Evolutionary conservation across 2,113 vertebrate genomes (phyloP), one percentile per base, ranked within the genome.

Genomic region (Pterocles orientalis): DNA sequence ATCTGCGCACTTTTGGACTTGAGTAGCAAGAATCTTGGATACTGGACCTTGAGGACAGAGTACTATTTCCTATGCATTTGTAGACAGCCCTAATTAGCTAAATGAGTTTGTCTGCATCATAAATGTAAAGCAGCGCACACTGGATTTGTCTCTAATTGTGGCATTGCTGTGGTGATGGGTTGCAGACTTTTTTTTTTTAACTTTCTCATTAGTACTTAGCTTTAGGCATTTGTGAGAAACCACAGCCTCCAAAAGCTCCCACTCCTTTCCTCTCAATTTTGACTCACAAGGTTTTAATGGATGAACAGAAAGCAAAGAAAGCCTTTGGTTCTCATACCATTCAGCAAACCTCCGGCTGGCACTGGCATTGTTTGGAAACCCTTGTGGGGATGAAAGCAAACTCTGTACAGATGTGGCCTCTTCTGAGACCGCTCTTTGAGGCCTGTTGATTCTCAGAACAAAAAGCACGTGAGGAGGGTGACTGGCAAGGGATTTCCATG

Each of bases 351-450:
- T 95, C 90, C 33, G 28, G 72, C 92, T 97, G 92, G 95, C 86
- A 95, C 31, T 91, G 86, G 89, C 81, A 89, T 94, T 95, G 92
- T 97, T 96, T 94, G 73, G 92, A 91, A 92, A 85, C 78, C 88
- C 92, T 96, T 90, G 64, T 87, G 95, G 81, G 86, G 91, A 94
- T 95, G 88, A 94, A 97, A 97, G 96, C 81, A 96, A 96, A 97
- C 47, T 94, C 86, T 84, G 65, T 89, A 95, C 92, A 95, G 95
- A 95, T 96, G 95, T 92, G 92, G 92, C 88, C 92, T 95, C 95
- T 95, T 95, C 91, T 82, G 48, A 96, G 92, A 28, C 88, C 1
- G 20, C 65, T 62, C 81, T 96, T 89, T 87, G 80, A 96, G 94
- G 69, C 69, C 95, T 94, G 86, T 86, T 92, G 83, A 92, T 95